Base-by-base conservation (phyloP, 2,797 vertebrate genomes). In the Spinibarbus caldwelli region DNA sequence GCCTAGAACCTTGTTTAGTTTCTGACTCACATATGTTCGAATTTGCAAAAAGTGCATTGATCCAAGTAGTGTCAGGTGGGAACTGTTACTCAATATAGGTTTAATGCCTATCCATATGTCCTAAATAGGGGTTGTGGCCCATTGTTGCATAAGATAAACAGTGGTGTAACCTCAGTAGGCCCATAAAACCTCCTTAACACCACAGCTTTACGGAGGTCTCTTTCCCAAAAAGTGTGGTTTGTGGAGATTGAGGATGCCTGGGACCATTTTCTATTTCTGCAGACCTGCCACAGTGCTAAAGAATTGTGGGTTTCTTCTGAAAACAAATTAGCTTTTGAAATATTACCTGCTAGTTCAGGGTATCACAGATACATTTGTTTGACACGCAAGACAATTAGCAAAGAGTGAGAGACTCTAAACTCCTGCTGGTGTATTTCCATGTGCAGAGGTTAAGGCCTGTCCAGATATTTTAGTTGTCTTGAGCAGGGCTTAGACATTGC, bases 401-500 rank as follows among this genome's bases (percentile, higher is more conserved):
- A 14, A 54, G 26, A 9, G 49, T 23, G 47, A 78, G 62, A 68
- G 47, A 43, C 17, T 23, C 15, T 66, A 23, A 72, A 82, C 57
- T 47, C 26, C 57, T 83, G 36, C 57, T 83, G 41, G 47, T 8
- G 17, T 72, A 70, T 71, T 71, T 71, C n/a, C 2, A 0, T 62
- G 78, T 70, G 41, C 36, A 70, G 49, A 43, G 43, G 47, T 81
- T 77, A 70, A 85, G 26, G 52, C 64, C 34, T 82, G 70, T n/a
- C 15, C 62, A 54, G 70, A 79, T 76, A 66, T 82, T 87, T 82
- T 72, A 78, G 49, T 77, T 49, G 31, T 76, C 45, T 12, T 80
- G 52, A 84, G 49, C 29, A 3, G 49, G 52, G 83, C 68, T 85
- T 73, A 85, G 21, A 72, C 67, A 31, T 52, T 43, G 47, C 62